Evolutionary conservation across 2,113 vertebrate genomes (phyloP).

Genomic region (Tonatia bakeri): DNA sequence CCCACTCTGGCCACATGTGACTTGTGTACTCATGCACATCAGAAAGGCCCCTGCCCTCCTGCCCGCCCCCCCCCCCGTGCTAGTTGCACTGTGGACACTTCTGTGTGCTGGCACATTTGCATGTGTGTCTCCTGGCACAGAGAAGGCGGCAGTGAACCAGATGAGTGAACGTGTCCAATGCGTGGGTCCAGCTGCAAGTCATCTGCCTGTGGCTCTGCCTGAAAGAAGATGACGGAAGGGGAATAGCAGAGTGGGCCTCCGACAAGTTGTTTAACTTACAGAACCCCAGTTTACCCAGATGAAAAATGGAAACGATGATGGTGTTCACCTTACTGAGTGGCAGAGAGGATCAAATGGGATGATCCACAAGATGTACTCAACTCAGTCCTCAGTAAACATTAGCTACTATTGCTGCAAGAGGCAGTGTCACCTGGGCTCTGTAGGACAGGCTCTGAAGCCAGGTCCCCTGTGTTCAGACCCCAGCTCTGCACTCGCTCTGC

Average conservation of each 20-base stretch:
- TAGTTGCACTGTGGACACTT: too few relatives aligned
- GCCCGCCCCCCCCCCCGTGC: not conserved
- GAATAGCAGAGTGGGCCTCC: not conserved
- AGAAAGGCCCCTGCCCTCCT: rapidly evolving
- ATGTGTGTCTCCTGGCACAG: not conserved
- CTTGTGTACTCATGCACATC: not conserved
- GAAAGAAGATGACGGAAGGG: not conserved
- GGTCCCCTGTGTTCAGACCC: not conserved
- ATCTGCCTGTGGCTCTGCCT: not conserved
- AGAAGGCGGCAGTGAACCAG: not conserved
- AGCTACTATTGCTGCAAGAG: not conserved
- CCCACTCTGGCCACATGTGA: not conserved
- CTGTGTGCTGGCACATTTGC: not conserved
- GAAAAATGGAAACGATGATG: not conserved
- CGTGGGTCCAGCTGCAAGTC: not conserved
- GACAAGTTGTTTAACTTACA: not conserved
- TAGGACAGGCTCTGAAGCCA: not conserved
- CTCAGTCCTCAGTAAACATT: not conserved
- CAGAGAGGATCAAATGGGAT: not conserved
- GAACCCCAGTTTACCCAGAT: not conserved
- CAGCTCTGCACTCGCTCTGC: not conserved
- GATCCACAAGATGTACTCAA: rapidly evolving
- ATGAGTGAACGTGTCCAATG: not conserved
- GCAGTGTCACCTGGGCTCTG: not conserved
- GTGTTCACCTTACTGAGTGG: not conserved